phyloP scores from a whole-genome alignment of 1,140 invertebrate genomes.

The Apolygus lucorum region DNA sequence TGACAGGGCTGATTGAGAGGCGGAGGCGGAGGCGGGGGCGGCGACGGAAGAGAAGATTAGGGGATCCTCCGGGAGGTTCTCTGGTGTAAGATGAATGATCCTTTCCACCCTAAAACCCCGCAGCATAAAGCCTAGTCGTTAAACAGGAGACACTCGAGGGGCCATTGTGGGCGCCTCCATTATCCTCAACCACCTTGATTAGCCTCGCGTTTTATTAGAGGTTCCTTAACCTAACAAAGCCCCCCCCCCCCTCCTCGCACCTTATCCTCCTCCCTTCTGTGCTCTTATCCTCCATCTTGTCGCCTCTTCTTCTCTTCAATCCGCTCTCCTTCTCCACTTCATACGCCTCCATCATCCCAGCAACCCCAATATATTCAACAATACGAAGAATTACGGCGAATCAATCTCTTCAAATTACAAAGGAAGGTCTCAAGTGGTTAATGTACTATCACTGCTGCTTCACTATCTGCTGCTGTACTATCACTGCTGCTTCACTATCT shows the following conservation, averaged over 20 bases:
- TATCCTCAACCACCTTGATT: constrained; percentile 20
- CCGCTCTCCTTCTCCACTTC: not conserved
- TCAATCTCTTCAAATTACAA: no score
- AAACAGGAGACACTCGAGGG: constrained; percentile 21
- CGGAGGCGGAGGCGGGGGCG: not conserved
- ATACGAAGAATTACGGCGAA: no score
- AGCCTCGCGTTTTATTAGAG: constrained; percentile 20
- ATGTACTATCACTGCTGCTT: no score
- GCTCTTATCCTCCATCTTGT: not conserved
- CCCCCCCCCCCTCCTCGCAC: not conserved
- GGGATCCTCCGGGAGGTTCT: not conserved
- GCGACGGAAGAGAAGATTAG: not conserved
- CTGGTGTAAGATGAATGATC: constrained; percentile 20
- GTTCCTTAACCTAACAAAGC: not conserved
- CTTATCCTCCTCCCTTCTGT: not conserved
- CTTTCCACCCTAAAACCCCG: not conserved
- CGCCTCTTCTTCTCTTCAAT: not conserved
- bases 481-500: no score
- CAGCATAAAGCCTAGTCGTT: constrained; percentile 20
- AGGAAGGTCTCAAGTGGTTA: no score
- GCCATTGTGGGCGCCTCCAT: constrained; percentile 16
- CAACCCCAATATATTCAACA: no score
- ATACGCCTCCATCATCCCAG: not conserved
- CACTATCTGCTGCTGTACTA: no score
- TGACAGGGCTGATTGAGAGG: constrained; percentile 22